These are phyloP conservation scores for Rosalia funebris DNA, from an alignment of 2,888 invertebrate species.

Conservation along the genomic window DNA sequence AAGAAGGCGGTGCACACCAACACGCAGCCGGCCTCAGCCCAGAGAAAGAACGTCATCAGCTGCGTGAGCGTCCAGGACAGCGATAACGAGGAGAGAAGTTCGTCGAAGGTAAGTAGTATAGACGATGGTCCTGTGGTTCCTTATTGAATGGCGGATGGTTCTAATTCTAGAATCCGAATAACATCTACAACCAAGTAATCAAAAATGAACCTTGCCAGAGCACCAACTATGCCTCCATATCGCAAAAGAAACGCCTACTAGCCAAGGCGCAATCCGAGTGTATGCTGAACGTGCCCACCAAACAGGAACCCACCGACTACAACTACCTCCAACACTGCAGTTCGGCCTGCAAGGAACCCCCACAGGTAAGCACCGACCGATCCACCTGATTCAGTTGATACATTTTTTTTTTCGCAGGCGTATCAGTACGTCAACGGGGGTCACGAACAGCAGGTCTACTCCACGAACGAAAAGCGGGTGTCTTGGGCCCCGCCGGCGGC, in stretches of 20 bases:
- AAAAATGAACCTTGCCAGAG: slow-evolving; percentile 68
- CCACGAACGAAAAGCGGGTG: slow-evolving; percentile 66
- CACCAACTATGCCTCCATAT: slow-evolving; percentile 70
- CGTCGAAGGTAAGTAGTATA: slow-evolving; percentile 60
- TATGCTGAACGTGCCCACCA: slow-evolving; percentile 70
- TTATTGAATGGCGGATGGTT: not conserved
- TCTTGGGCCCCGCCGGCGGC: slow-evolving; percentile 67
- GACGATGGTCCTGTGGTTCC: not conserved
- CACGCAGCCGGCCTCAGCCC: slow-evolving; percentile 42
- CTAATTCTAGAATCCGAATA: slow-evolving; percentile 33
- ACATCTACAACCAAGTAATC: slow-evolving; percentile 58
- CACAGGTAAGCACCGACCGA: slow-evolving; percentile 31
- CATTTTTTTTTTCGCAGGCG: slow-evolving; percentile 29
- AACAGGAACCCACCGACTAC: slow-evolving; percentile 68
- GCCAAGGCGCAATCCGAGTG: slow-evolving; percentile 87
- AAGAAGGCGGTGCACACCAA: slow-evolving; percentile 57
- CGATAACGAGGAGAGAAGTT: slow-evolving; percentile 74
- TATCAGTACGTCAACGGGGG: slow-evolving; percentile 47
- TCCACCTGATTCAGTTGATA: slow-evolving; percentile 7
- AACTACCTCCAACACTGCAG: slow-evolving; percentile 57
- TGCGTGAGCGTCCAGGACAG: slow-evolving; percentile 83
- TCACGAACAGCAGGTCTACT: slow-evolving; percentile 56
- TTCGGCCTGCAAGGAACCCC: slow-evolving; percentile 66
- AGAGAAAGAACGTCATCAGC: slow-evolving; percentile 78
- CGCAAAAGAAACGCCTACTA: slow-evolving; percentile 88